Percentiles rank a stretch among this genome's conserved stretches.
Evolutionary conservation across 1,140 invertebrate species (phyloP).

Genomic region (Drosophila chauvacae): DNA sequence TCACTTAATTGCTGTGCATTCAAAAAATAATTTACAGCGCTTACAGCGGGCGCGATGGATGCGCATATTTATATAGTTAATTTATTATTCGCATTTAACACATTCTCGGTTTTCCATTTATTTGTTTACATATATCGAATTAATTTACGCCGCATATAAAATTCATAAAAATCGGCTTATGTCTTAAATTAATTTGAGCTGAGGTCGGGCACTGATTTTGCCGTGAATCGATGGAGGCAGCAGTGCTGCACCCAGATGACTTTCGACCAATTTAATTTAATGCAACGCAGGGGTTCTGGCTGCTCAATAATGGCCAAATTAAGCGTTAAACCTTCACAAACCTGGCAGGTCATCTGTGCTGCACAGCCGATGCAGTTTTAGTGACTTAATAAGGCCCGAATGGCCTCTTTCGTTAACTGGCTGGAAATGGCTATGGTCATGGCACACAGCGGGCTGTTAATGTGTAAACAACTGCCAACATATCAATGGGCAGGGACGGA

Average conservation of each 20-base stretch:
- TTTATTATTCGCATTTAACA: slow-evolving; percentile 66
- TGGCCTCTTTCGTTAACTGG: slow-evolving; percentile 71
- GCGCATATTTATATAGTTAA: slow-evolving; percentile 54
- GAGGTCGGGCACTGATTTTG: slow-evolving; percentile 31
- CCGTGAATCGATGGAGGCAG: background rate
- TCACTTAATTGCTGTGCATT: slow-evolving; percentile 47
- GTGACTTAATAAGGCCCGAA: slow-evolving; percentile 68
- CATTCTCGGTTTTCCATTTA: slow-evolving; percentile 30
- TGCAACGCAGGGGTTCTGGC: background rate
- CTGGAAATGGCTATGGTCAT: slow-evolving; percentile 38
- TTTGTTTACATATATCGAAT: slow-evolving; percentile 39
- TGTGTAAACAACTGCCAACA: slow-evolving; percentile 61
- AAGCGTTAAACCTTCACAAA: slow-evolving; percentile 27
- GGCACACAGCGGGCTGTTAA: slow-evolving; percentile 55
- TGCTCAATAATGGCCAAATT: slow-evolving; percentile 3
- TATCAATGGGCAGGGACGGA: slow-evolving; percentile 47
- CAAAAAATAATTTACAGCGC: slow-evolving; percentile 53
- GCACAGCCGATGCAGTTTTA: slow-evolving; percentile 38
- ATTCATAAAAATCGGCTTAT: slow-evolving; percentile 66
- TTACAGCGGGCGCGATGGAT: slow-evolving; percentile 25
- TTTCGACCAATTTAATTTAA: slow-evolving; percentile 41
- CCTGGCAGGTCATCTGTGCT: background rate
- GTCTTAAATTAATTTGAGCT: slow-evolving; percentile 54
- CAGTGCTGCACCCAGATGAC: background rate
- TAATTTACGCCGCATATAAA: slow-evolving; percentile 53